Evolutionary conservation across 1,140 invertebrate species (phyloP).

Genomic region (Drosophila lini): DNA sequence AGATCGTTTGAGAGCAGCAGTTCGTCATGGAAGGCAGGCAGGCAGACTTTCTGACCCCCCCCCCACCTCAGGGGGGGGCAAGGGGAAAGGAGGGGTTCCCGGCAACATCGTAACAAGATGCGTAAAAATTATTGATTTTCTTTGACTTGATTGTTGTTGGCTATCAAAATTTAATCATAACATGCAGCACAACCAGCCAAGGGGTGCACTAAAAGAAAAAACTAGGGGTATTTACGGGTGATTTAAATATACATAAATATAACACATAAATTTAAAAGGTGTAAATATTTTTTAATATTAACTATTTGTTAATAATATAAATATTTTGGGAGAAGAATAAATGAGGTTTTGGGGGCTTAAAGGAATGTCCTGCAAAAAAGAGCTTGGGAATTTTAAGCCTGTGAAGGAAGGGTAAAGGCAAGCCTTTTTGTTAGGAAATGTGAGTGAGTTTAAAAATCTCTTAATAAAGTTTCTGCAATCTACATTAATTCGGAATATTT

Average conservation of each 20-base stretch:
- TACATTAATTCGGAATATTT: neutral
- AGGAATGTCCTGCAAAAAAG: neutral
- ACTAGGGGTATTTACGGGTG: neutral
- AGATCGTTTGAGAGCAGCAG: constrained; percentile 49
- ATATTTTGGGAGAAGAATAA: neutral
- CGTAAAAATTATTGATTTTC: constrained; percentile 84
- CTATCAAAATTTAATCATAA: constrained; percentile 84
- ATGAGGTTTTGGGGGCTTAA: neutral
- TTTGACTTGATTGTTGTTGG: constrained; percentile 82
- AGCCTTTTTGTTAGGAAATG: neutral
- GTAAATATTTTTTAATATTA: no score
- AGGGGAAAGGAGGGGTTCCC: neutral
- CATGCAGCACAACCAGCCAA: constrained; percentile 61
- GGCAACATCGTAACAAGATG: constrained; percentile 80
- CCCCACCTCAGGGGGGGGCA: neutral
- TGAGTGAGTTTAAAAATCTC: no score
- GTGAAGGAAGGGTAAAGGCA: neutral
- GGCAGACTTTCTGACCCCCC: constrained; percentile 6
- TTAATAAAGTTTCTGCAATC: neutral
- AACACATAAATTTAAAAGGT: no score
- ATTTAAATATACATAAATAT: neutral
- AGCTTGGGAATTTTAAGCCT: neutral
- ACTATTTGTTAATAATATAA: neutral
- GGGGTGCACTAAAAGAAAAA: constrained; percentile 1
- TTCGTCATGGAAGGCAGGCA: constrained; percentile 52